Conservation (phyloP, 2,113 vertebrate species). For the Petroica traversi region DNA sequence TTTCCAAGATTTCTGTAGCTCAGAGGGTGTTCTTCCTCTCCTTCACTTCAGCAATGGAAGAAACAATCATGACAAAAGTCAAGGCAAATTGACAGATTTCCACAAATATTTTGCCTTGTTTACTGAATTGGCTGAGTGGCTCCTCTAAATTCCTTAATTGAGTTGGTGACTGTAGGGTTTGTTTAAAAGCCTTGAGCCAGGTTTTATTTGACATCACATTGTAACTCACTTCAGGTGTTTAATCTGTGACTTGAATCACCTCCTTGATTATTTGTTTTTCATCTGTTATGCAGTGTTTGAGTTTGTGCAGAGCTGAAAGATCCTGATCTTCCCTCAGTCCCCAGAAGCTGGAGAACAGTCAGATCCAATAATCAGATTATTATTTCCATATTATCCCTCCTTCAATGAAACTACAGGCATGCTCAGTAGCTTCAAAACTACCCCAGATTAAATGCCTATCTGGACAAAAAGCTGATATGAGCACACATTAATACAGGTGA, state of each 20-base stretch:
- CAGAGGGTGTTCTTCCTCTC: background rate
- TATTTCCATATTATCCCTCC: background rate
- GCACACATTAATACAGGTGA: background rate
- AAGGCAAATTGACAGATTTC: background rate
- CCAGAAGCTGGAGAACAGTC: background rate
- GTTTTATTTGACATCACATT: background rate
- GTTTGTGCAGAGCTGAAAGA: background rate
- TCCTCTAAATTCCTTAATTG: background rate
- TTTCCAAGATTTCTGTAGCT: background rate
- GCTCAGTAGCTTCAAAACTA: background rate
- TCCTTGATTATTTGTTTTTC: background rate
- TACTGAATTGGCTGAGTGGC: background rate
- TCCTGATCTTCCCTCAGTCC: background rate
- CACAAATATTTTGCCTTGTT: background rate
- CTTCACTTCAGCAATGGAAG: background rate
- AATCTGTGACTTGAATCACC: background rate
- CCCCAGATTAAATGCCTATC: background rate
- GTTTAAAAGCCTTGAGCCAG: background rate
- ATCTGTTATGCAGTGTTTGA: background rate
- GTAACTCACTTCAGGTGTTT: background rate
- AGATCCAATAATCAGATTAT: background rate
- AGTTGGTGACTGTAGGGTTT: rapidly evolving
- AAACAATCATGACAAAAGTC: background rate
- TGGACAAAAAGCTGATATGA: background rate
- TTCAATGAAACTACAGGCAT: background rate